These are phyloP conservation scores for Astyanax mexicanus DNA, from an alignment of 2,797 vertebrate genomes.

Conservation along the genomic window DNA sequence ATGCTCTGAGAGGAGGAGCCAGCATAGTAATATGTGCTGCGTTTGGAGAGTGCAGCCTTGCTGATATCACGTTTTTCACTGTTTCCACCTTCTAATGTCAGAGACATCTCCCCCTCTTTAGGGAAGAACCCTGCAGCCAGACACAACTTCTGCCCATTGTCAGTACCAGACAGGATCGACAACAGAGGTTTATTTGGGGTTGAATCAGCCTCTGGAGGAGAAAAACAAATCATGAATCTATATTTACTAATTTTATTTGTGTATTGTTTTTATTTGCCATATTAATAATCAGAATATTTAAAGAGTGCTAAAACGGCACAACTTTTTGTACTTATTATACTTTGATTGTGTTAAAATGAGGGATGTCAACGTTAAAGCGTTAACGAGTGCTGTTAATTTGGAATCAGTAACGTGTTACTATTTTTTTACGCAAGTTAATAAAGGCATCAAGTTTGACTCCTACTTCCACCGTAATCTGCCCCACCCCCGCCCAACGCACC, in stretches of 20 bases:
- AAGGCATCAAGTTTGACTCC: too few relatives aligned
- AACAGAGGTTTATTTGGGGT: fast-evolving
- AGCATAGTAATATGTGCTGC: conserved; percentile 43
- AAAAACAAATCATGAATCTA: neutral
- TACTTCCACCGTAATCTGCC: too few relatives aligned
- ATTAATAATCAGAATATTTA: too few relatives aligned
- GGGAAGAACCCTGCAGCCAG: conserved; percentile 62
- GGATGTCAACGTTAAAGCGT: too few relatives aligned
- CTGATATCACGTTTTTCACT: fast-evolving
- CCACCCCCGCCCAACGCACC: too few relatives aligned
- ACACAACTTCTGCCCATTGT: conserved; percentile 46
- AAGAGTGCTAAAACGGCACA: too few relatives aligned
- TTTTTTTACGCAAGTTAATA: too few relatives aligned
- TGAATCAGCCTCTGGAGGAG: neutral
- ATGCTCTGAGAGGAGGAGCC: conserved; percentile 39
- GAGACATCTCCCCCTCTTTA: fast-evolving
- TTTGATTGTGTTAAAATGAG: too few relatives aligned
- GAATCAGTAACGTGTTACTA: too few relatives aligned
- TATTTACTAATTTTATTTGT: neutral
- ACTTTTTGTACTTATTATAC: too few relatives aligned
- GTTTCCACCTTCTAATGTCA: fast-evolving
- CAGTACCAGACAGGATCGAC: conserved; percentile 48
- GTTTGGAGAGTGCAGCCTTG: neutral
- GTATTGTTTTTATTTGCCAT: too few relatives aligned
- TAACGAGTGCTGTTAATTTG: too few relatives aligned